These are phyloP conservation scores for Trigoniulus corallinus DNA, from an alignment of 1,140 invertebrate genomes.

Conservation along the genomic window DNA sequence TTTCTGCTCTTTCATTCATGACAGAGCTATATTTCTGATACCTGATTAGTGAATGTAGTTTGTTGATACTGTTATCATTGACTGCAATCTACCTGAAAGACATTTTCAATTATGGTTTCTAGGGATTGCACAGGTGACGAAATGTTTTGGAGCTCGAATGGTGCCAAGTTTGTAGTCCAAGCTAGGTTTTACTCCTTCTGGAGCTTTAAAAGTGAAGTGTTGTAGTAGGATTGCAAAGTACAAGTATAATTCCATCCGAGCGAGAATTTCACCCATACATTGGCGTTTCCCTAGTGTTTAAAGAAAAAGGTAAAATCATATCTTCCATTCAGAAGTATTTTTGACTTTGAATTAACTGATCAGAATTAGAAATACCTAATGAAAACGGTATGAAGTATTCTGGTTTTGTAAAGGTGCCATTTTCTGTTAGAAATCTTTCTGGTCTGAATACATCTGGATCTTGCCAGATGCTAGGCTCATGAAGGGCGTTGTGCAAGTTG, in stretches of 20 bases:
- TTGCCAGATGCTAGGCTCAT: slow-evolving; percentile 19
- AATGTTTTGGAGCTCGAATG: no score
- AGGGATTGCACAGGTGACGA: no score
- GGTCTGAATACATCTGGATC: slow-evolving; percentile 22
- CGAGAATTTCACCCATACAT: slow-evolving; percentile 77
- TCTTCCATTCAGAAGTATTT: neutral
- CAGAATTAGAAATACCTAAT: slow-evolving; percentile 12
- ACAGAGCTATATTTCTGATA: no score
- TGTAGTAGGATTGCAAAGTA: slow-evolving; percentile 75
- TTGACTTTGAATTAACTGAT: neutral
- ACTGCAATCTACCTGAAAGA: no score
- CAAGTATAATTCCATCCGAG: slow-evolving; percentile 79
- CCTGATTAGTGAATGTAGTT: no score
- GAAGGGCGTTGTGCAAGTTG: slow-evolving; percentile 22
- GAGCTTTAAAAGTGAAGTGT: slow-evolving; percentile 53
- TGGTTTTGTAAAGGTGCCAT: slow-evolving; percentile 12
- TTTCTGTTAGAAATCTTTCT: slow-evolving; percentile 20
- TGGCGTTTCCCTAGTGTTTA: slow-evolving; percentile 47
- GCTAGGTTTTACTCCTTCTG: slow-evolving; percentile 31
- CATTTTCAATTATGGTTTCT: no score
- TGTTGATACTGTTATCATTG: no score
- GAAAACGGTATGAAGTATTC: slow-evolving; percentile 11
- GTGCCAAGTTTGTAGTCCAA: neutral
- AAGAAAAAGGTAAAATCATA: neutral
- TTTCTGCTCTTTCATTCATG: no score